These are phyloP conservation scores for Amia ocellicauda DNA, from an alignment of 2,113 vertebrate species.

Conservation along the genomic window DNA sequence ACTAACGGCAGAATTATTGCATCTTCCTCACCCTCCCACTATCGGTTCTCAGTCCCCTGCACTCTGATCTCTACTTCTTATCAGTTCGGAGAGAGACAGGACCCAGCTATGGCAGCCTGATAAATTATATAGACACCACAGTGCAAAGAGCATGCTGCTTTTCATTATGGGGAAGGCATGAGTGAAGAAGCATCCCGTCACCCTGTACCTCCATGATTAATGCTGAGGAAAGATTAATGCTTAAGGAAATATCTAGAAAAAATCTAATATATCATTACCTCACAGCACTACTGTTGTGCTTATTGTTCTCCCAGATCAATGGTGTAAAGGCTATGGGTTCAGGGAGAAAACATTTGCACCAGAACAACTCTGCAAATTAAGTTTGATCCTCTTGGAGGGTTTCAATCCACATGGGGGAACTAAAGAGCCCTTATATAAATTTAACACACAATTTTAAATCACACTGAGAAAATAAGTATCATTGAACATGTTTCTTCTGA, in stretches of 20 bases:
- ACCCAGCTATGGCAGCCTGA: conserved; percentile 18
- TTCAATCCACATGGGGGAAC: too few species aligned
- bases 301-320: conserved; percentile 2
- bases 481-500: too few species aligned
- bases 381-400: too few species aligned
- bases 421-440: too few species aligned
- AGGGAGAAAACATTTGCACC: too few species aligned
- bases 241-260: conserved; percentile 24
- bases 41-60: neutral
- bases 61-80: conserved; percentile 5
- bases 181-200: conserved; percentile 23
- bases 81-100: conserved; percentile 11
- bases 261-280: conserved; percentile 30
- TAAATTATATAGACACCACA: conserved; percentile 22
- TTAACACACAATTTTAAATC: too few species aligned
- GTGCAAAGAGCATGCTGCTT: conserved; percentile 45
- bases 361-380: too few species aligned
- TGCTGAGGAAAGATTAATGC: conserved; percentile 39
- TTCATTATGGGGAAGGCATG: conserved; percentile 50
- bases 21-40: neutral
- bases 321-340: neutral
- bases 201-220: conserved; percentile 43
- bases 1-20: conserved; percentile 13
- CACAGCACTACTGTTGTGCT: neutral
- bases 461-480: too few species aligned